Evolutionary conservation across 1,140 invertebrate species (phyloP).

Genomic region (Diachasmimorpha longicaudata): DNA sequence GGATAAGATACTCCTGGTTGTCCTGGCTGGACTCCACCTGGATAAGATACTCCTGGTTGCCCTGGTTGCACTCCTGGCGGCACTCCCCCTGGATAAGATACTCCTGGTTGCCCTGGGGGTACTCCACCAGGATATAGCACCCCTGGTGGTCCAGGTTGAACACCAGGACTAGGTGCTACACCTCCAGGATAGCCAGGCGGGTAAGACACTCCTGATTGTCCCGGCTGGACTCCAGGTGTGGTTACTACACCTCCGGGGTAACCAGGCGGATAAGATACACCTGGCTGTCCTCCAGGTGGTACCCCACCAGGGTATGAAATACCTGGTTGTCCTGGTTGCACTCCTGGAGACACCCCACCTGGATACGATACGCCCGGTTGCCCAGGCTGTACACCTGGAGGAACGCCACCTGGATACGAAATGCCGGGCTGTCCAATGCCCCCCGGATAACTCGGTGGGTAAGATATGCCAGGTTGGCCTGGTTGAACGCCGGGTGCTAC

Average conservation of each 20-base stretch:
- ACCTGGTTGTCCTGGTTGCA: neutral
- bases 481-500: neutral
- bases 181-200: constrained; percentile 10
- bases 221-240: neutral
- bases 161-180: neutral
- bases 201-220: neutral
- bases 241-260: neutral
- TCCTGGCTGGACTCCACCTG: constrained; percentile 2
- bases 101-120: neutral
- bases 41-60: neutral
- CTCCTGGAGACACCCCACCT: neutral
- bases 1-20: neutral
- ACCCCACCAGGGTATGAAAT: constrained; percentile 25
- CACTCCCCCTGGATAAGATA: too few relatives aligned
- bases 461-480: constrained; percentile 19
- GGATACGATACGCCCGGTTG: neutral
- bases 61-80: neutral
- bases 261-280: neutral
- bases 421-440: constrained; percentile 12
- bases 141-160: constrained; percentile 12
- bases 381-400: constrained; percentile 12
- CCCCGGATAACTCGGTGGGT: constrained; percentile 21
- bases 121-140: neutral
- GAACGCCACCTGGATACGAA: constrained; percentile 13
- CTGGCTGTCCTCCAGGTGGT: neutral